phyloP scores from a whole-genome alignment of 2,797 vertebrate genomes.

The Sparus aurata region DNA sequence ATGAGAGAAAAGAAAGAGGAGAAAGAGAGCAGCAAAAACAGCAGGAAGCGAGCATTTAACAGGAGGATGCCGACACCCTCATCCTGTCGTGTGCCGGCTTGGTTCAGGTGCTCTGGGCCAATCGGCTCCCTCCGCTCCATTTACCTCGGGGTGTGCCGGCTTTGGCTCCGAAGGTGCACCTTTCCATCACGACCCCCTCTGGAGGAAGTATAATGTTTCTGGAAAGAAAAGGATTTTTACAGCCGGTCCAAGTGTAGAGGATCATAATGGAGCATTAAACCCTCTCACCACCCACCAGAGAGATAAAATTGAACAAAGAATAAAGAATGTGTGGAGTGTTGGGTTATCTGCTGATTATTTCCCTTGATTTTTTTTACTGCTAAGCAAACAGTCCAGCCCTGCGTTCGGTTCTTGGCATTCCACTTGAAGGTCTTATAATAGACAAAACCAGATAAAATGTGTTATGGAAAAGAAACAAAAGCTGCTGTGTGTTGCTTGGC shows the following conservation, averaged over 20 bases:
- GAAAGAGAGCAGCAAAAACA: conserved; percentile 84
- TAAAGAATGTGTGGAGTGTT: conserved; percentile 62
- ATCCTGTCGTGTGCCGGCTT: conserved; percentile 94
- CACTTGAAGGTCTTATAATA: conserved; percentile 54
- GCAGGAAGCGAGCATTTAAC: conserved; percentile 91
- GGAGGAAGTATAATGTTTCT: conserved; percentile 75
- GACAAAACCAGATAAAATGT: conserved; percentile 35
- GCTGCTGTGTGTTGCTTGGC: conserved; percentile 60
- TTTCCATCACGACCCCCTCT: conserved; percentile 64
- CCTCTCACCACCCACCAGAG: conserved; percentile 40
- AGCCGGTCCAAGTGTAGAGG: conserved; percentile 30
- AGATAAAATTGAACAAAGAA: conserved; percentile 74
- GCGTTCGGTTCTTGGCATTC: conserved; percentile 58
- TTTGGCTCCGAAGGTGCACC: conserved; percentile 86
- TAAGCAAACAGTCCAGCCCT: conserved; percentile 67
- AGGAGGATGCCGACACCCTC: conserved; percentile 91
- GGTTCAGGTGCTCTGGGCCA: conserved; percentile 90
- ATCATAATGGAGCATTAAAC: conserved; percentile 48
- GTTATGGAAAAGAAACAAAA: conserved; percentile 57
- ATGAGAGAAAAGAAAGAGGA: conserved; percentile 54
- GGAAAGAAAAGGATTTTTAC: conserved; percentile 71
- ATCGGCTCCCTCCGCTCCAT: conserved; percentile 71
- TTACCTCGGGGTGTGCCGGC: conserved; percentile 89
- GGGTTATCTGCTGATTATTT: conserved; percentile 74
- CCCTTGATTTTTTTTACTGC: conserved; percentile 71